Percentiles rank a stretch among this genome's conserved stretches.
phyloP scores from a whole-genome alignment of 2,888 invertebrate genomes.

The Nipponacmea schrenckii region DNA sequence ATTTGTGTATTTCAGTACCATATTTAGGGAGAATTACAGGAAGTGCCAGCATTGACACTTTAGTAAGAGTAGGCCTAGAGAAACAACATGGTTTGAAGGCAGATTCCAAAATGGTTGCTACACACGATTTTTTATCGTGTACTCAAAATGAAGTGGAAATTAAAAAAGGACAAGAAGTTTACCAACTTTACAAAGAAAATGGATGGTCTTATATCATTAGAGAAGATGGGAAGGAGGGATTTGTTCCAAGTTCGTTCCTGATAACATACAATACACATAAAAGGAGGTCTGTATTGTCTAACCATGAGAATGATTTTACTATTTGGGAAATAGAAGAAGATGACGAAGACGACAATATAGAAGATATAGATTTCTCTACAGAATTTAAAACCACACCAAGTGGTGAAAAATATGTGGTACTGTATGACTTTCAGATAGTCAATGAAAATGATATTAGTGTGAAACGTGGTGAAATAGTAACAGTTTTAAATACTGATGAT shows the following conservation, averaged over 20 bases:
- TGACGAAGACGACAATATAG: neutral
- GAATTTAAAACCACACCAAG: neutral
- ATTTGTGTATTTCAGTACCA: constrained; percentile 21
- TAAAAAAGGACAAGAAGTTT: constrained; percentile 80
- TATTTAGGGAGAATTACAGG: constrained; percentile 86
- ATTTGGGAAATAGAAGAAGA: neutral
- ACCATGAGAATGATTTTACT: neutral
- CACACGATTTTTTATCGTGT: constrained; percentile 86
- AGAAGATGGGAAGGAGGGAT: constrained; percentile 89
- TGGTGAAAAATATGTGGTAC: constrained; percentile 88
- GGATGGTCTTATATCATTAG: constrained; percentile 94
- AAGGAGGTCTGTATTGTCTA: neutral
- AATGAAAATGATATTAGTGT: constrained; percentile 96
- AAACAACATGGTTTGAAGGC: constrained; percentile 74
- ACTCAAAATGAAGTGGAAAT: constrained; percentile 94
- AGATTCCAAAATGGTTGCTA: constrained; percentile 43
- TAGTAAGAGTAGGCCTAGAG: constrained; percentile 89
- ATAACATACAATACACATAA: neutral
- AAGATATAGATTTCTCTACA: neutral
- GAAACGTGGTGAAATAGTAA: constrained; percentile 94
- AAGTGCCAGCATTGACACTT: constrained; percentile 90
- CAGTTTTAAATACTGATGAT: constrained; percentile 92
- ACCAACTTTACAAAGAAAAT: neutral
- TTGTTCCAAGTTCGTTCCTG: constrained; percentile 83
- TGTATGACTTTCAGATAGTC: constrained; percentile 91